phyloP scores from a whole-genome alignment of 2,888 invertebrate species.

The Aphidius colemani region DNA sequence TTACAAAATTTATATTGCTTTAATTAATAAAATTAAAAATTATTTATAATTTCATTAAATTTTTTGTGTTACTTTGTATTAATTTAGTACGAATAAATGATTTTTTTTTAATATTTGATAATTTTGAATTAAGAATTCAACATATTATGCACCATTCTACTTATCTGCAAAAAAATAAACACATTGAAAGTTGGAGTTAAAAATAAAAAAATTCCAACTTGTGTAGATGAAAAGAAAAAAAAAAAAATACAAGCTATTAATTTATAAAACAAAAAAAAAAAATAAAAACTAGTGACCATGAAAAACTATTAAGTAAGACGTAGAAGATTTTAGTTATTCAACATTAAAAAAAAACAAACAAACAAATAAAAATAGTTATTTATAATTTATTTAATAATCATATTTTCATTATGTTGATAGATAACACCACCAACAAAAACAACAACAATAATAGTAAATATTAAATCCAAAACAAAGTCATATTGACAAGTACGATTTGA shows the following conservation, averaged over 20 bases:
- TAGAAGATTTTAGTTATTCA: neutral
- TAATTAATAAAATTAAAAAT: too few species aligned
- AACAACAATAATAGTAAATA: too few species aligned
- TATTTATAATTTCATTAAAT: neutral
- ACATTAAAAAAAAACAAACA: neutral
- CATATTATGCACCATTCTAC: constrained; percentile 36
- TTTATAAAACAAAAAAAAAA: neutral
- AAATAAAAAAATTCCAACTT: neutral
- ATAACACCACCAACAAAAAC: too few species aligned
- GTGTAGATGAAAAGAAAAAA: too few species aligned
- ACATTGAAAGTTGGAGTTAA: constrained; percentile 1
- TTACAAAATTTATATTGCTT: neutral
- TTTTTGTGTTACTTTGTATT: neutral
- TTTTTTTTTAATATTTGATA: neutral
- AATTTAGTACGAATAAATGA: neutral
- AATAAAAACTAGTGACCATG: neutral
- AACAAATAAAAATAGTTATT: too few species aligned
- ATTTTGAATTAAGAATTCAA: constrained; percentile 33
- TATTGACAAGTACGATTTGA: neutral
- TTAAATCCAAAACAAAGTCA: too few species aligned
- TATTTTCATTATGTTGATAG: too few species aligned
- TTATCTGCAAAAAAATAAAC: constrained; percentile 39
- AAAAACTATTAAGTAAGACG: neutral
- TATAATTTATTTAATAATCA: too few species aligned
- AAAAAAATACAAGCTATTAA: too few species aligned